A percentile compares a stretch with the other conserved stretches of the same genome.
phyloP scores from a whole-genome alignment of 1,140 invertebrate genomes.

The Macrotrachela quadricornifera region DNA sequence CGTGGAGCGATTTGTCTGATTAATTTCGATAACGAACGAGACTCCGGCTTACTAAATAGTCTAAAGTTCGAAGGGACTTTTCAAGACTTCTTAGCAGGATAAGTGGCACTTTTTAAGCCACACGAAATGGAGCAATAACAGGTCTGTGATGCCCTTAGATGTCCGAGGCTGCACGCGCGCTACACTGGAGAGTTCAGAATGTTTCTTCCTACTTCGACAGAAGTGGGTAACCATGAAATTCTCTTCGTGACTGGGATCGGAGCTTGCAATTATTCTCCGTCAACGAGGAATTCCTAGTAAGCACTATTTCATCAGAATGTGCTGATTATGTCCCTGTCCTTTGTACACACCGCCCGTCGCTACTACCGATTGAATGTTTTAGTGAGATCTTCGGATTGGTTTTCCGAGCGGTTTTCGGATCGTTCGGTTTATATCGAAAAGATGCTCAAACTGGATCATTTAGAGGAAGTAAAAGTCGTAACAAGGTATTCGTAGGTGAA shows the following conservation, averaged over 20 bases:
- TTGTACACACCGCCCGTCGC: conserved; percentile 72
- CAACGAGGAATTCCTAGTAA: conserved; percentile 73
- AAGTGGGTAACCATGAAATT: conserved; percentile 51
- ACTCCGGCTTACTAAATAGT: conserved; percentile 32
- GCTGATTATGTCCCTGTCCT: conserved; percentile 65
- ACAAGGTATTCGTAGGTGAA: conserved; percentile 69
- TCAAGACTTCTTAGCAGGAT: conserved; percentile 43
- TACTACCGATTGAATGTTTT: conserved; percentile 64
- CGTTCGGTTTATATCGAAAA: conserved; percentile 32
- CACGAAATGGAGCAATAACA: conserved; percentile 59
- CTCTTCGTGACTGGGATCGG: conserved; percentile 57
- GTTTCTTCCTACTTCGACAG: conserved; percentile 28
- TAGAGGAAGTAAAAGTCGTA: conserved; percentile 66
- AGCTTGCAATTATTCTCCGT: conserved; percentile 56
- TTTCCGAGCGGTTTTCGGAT: conserved; percentile 31
- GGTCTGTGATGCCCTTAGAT: conserved; percentile 61
- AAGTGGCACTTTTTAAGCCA: conserved; percentile 38
- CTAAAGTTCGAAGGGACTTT: conserved; percentile 22
- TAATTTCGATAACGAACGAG: conserved; percentile 68
- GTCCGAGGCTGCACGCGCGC: conserved; percentile 56
- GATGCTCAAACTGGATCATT: conserved; percentile 48
- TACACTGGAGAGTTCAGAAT: conserved; percentile 51
- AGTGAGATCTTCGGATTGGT: conserved; percentile 49
- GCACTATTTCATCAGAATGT: conserved; percentile 57
- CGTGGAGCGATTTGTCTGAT: conserved; percentile 67